Evolutionary conservation across 2,888 invertebrate genomes (phyloP).

Genomic region (Microctonus brassicae): DNA sequence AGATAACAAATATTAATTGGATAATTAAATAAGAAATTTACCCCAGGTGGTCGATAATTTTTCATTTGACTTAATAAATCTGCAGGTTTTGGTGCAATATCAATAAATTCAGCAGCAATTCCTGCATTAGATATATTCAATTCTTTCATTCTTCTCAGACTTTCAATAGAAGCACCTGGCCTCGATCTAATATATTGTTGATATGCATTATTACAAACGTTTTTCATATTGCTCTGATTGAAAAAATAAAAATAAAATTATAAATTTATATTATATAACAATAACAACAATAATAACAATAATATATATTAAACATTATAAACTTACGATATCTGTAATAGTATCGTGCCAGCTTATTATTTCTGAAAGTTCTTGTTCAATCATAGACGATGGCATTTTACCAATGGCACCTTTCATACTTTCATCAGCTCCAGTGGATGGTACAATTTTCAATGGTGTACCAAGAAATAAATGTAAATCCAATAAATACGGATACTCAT

Average conservation of each 20-base stretch:
- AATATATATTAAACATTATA: slow-evolving; percentile 1
- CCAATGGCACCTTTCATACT: slow-evolving; percentile 81
- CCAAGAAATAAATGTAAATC: slow-evolving; percentile 96
- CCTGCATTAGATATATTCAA: slow-evolving; percentile 73
- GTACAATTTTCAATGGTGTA: slow-evolving; percentile 75
- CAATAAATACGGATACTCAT: slow-evolving; percentile 93
- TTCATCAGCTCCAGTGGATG: slow-evolving; percentile 64
- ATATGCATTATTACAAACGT: slow-evolving; percentile 90
- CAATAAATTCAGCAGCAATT: slow-evolving; percentile 74
- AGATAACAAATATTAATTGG: too few species aligned
- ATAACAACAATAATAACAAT: neutral
- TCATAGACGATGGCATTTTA: slow-evolving; percentile 81
- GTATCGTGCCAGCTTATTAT: slow-evolving; percentile 82
- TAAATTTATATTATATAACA: neutral
- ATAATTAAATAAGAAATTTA: slow-evolving; percentile 67
- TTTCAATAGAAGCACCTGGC: slow-evolving; percentile 90
- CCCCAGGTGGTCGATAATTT: slow-evolving; percentile 81
- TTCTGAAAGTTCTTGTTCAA: slow-evolving; percentile 87
- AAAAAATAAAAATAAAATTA: slow-evolving; percentile 6
- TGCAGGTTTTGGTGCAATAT: slow-evolving; percentile 47
- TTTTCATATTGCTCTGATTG: slow-evolving; percentile 74
- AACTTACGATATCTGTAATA: slow-evolving; percentile 81
- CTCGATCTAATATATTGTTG: slow-evolving; percentile 90
- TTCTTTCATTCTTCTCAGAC: slow-evolving; percentile 87
- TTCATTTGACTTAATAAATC: slow-evolving; percentile 77